Base-by-base conservation (phyloP, 1,140 invertebrate genomes). In the Pseudomyrmex sp. region DNA sequence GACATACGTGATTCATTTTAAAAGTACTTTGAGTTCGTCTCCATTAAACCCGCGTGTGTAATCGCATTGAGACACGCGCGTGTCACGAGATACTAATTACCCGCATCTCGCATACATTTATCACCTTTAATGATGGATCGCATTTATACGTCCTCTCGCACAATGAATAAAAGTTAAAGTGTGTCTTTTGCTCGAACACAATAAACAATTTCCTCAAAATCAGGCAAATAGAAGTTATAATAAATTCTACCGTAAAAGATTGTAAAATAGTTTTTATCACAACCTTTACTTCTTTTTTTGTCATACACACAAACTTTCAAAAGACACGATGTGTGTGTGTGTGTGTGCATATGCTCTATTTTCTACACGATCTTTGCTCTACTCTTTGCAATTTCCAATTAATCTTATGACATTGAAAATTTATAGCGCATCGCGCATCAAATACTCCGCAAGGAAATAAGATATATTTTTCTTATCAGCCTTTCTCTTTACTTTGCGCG, bases 41-140 rank as follows among this genome's bases (percentile, higher is more conserved):
- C 15, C 52, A 70, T 79, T 70, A 69, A 70, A 59, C 1, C 50
- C 35, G 7, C 20, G 3, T 66, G 44, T 70, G 65, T 79, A 50
- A 79, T 79, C 65, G 44, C 65, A 46, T 26, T 15, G 62, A 44
- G 65, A 69, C 75, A 69, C 63, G 75, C 65, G 75, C 63, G 65
- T 46, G 74, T 56, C 76, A 59, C 76, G 65, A 70, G 54, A 79
- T 59, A 70, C 76, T 79, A 70, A 79, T 79, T 79, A 79, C 65
- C 54, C 65, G 65, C 54, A 70, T 70, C 65, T 26, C 76, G 35
- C 52, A 12, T 15, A 52, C 52, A 79, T 69, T 44, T 79, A 69
- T 79, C 75, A 58, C 44, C 65, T 79, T 59, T 20, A 46, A 58
- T 48, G 76, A 70, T 26, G 23, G 44, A 79, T 79, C 54, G 76